Evolutionary conservation across 2,113 vertebrate species (phyloP).

Genomic region (Melospiza georgiana): DNA sequence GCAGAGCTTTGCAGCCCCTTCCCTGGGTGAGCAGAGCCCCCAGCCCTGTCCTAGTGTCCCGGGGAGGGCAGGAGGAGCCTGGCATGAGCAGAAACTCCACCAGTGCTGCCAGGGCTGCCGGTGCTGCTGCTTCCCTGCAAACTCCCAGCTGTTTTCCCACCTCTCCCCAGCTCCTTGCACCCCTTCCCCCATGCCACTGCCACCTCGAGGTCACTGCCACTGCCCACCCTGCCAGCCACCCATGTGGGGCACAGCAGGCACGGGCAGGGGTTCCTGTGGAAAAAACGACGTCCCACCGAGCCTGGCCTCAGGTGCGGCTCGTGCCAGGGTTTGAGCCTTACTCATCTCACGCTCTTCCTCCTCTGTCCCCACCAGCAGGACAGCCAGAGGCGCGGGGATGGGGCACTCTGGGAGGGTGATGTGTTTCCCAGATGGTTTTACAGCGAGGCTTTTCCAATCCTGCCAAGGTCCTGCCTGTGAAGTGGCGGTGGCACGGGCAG

Average conservation of each 20-base stretch:
- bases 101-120: background rate
- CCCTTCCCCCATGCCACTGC: background rate
- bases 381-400: background rate
- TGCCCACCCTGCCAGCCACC: background rate
- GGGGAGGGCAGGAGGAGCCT: background rate
- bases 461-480: fast-evolving
- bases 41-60: background rate
- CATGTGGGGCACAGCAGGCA: background rate
- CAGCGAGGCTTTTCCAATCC: background rate
- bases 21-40: background rate
- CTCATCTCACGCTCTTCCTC: background rate
- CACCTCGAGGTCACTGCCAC: background rate
- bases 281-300: fast-evolving
- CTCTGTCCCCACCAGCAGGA: fast-evolving
- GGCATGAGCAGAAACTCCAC: fast-evolving
- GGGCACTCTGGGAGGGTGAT: fast-evolving
- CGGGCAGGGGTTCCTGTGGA: background rate
- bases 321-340: background rate
- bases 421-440: background rate
- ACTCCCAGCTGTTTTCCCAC: background rate
- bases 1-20: background rate
- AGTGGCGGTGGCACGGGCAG: background rate
- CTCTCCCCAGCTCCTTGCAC: fast-evolving
- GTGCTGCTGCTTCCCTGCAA: background rate
- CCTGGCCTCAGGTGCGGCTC: fast-evolving